Conservation (phyloP, 2,113 vertebrate genomes). For the Triplophysa tibetana region DNA sequence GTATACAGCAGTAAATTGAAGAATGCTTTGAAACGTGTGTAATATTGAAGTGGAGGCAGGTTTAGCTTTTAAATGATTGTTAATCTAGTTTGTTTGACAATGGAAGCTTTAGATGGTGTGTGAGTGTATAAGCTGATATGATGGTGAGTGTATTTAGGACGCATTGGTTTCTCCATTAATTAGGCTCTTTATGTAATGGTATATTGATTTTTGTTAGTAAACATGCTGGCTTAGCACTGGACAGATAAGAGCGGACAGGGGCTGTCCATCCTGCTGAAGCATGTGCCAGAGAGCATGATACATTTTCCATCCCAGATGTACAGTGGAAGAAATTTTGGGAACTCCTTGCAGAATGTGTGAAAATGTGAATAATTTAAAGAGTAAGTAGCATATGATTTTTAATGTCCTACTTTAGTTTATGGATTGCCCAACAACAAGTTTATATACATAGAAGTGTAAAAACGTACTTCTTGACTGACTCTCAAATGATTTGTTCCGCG, state of each 20-base stretch:
- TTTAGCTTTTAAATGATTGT: neutral
- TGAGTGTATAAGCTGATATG: slow-evolving; percentile 24
- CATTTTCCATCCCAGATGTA: neutral
- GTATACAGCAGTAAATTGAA: neutral
- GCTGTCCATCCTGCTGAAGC: neutral
- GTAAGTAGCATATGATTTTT: too few species aligned
- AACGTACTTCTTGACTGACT: too few species aligned
- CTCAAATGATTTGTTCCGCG: too few species aligned
- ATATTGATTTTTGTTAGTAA: slow-evolving; percentile 54
- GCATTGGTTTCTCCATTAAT: slow-evolving; percentile 43
- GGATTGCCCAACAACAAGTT: too few species aligned
- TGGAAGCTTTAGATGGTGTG: neutral
- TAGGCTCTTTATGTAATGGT: slow-evolving; percentile 51
- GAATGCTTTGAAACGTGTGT: neutral
- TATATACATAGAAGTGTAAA: too few species aligned
- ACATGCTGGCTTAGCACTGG: slow-evolving; percentile 20
- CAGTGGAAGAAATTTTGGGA: too few species aligned
- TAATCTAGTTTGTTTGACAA: neutral
- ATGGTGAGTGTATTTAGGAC: slow-evolving; percentile 19
- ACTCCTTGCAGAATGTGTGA: too few species aligned
- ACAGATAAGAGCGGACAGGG: slow-evolving; percentile 12
- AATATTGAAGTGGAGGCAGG: neutral
- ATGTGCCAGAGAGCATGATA: neutral
- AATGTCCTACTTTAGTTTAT: too few species aligned
- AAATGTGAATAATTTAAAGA: too few species aligned